Evolutionary conservation across 2,888 invertebrate species (phyloP).

Genomic region (Pomacea canaliculata): DNA sequence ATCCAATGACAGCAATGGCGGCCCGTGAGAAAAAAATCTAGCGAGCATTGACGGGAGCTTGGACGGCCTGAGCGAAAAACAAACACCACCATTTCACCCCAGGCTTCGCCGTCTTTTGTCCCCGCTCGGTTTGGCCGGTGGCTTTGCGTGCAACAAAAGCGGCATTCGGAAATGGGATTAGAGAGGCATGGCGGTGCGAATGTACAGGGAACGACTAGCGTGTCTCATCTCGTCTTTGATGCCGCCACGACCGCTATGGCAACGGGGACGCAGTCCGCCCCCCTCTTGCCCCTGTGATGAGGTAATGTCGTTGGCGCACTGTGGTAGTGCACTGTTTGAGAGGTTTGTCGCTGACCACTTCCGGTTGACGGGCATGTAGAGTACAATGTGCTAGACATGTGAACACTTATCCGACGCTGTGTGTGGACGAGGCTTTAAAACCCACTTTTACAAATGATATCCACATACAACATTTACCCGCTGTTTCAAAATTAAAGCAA

Average conservation of each 20-base stretch:
- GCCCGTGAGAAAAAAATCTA: not conserved
- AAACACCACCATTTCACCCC: not conserved
- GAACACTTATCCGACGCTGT: too few relatives aligned
- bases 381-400: too few relatives aligned
- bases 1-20: not conserved
- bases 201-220: not conserved
- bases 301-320: too few relatives aligned
- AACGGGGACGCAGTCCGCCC: not conserved
- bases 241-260: not conserved
- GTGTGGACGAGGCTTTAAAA: too few relatives aligned
- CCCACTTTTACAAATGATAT: too few relatives aligned
- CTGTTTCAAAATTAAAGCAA: too few relatives aligned
- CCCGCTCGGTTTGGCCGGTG: not conserved
- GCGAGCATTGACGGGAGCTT: not conserved
- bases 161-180: not conserved
- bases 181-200: not conserved
- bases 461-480: too few relatives aligned
- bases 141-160: not conserved
- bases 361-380: too few relatives aligned
- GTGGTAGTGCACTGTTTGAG: too few relatives aligned
- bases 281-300: not conserved
- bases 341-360: too few relatives aligned
- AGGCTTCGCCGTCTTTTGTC: not conserved
- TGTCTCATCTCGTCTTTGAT: not conserved
- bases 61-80: not conserved